Evolutionary conservation across 2,888 invertebrate species (phyloP).

Genomic region (Drosophila gaucha): DNA sequence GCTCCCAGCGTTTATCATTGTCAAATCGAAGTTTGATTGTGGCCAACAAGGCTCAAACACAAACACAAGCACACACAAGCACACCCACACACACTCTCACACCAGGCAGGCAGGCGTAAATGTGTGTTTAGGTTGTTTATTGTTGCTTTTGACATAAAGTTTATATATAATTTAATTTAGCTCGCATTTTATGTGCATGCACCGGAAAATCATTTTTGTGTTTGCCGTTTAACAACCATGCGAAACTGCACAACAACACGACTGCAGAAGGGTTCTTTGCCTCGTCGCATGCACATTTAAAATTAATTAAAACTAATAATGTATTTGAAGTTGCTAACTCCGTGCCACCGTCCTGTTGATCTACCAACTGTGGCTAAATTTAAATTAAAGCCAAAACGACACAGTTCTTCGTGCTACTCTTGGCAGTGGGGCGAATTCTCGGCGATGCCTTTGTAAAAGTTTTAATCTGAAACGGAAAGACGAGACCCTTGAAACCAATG

Average conservation of each 20-base stretch:
- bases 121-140: constrained; percentile 48
- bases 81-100: constrained; percentile 1
- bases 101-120: constrained; percentile 36
- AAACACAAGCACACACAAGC: constrained; percentile 1
- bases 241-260: constrained; percentile 21
- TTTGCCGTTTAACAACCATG: constrained; percentile 3
- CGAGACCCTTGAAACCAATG: constrained; percentile 27
- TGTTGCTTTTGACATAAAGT: constrained; percentile 34
- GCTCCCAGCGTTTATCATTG: constrained; percentile 51
- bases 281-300: constrained; percentile 44
- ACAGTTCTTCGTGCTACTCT: constrained; percentile 4
- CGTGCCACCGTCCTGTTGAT: constrained; percentile 23
- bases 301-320: constrained; percentile 67
- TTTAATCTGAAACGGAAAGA: constrained; percentile 65
- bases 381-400: constrained; percentile 30
- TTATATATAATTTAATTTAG: constrained; percentile 58
- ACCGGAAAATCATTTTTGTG: constrained; percentile 26
- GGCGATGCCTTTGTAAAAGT: constrained; percentile 45
- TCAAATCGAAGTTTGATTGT: constrained; percentile 64
- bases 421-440: constrained; percentile 4
- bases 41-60: constrained; percentile 12
- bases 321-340: constrained; percentile 36
- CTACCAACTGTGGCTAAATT: constrained; percentile 15
- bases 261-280: constrained; percentile 18
- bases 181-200: constrained; percentile 15